These are phyloP conservation scores for Cephalopholis sonnerati DNA, from an alignment of 2,113 vertebrate species.

Conservation along the genomic window DNA sequence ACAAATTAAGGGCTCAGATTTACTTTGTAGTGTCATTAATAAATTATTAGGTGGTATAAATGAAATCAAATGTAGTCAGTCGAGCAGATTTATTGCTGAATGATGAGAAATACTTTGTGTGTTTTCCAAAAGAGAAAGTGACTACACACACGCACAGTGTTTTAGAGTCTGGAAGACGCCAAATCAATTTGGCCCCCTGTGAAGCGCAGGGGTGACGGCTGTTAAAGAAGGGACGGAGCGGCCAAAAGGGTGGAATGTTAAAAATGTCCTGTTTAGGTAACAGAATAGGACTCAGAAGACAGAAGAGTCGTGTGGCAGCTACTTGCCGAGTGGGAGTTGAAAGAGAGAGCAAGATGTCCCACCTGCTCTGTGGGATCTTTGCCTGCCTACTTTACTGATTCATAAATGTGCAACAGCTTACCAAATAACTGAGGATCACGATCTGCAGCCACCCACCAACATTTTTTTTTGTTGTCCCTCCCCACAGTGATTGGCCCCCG, in stretches of 20 bases:
- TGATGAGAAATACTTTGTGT: not conserved
- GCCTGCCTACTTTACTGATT: slow-evolving; percentile 67
- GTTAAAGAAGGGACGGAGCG: slow-evolving; percentile 13
- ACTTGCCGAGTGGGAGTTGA: slow-evolving; percentile 60
- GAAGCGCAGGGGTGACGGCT: slow-evolving; percentile 2
- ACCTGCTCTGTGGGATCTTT: slow-evolving; percentile 59
- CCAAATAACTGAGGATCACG: slow-evolving; percentile 54
- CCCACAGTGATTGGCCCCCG: slow-evolving; percentile 45
- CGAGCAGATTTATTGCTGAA: slow-evolving; percentile 6
- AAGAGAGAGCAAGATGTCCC: slow-evolving; percentile 47
- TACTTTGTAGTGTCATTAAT: slow-evolving; percentile 37
- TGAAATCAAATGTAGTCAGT: not conserved
- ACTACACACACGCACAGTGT: not conserved
- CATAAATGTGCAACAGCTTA: slow-evolving; percentile 59
- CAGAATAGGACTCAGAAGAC: slow-evolving; percentile 21
- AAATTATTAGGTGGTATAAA: not conserved
- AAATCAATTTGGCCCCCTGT: slow-evolving; percentile 16
- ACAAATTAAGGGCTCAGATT: slow-evolving; percentile 30
- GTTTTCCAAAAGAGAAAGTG: not conserved
- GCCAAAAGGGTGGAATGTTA: slow-evolving; percentile 66
- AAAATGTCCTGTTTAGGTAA: slow-evolving; percentile 53
- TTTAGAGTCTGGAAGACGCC: slow-evolving; percentile 3
- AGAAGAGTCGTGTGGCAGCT: slow-evolving; percentile 38
- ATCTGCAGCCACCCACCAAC: slow-evolving; percentile 63
- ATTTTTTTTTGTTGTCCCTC: slow-evolving; percentile 7